Evolutionary conservation across 1,140 invertebrate species (phyloP), one percentile per base, ranked within the genome.

Genomic region (Hypothenemus hampei): DNA sequence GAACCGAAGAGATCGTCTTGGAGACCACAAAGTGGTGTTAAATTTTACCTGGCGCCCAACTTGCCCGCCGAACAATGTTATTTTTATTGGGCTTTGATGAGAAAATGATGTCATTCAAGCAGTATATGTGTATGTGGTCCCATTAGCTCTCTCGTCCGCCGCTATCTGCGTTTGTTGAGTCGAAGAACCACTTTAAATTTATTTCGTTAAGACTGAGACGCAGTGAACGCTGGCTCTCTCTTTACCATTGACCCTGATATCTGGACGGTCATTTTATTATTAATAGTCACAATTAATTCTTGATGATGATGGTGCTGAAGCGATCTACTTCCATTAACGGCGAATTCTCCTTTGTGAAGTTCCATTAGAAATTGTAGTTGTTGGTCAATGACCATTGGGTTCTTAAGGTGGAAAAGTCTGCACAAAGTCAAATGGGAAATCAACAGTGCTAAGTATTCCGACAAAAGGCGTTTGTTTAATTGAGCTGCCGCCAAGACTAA

Each of bases 41-140:
- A 61, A 49, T 60, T 63, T 62, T 66, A 65, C 63, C 63, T 65
- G 63, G 61, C 64, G 60, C 60, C 62, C 55, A 52, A 50, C 60
- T 52, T 58, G 40, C 19, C 40, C 62, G 55, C 54, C 55, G 57
- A 55, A 67, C 61, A 63, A 63, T 65, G 62, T 68, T 63, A 68
- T 58, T 68, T 68, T 68, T 68, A 68, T 68, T 65, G 47, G 66
- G 63, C 61, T 63, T 65, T 66, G 66, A 68, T 68, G 66, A 62
- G 62, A 66, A 65, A 68, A 68, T 68, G 66, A 68, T 68, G 66
- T 68, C 66, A 68, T 68, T 65, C 50, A 49, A 65, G 60, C 57
- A 65, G 64, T 61, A 65, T 67, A 65, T 64, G 61, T 66, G 62
- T 60, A 62, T 64, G 66, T 65, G 52, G 66, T 48, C 51, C 65